Evolutionary conservation across 2,888 invertebrate genomes (phyloP).

Genomic region (Diabrotica balteata): DNA sequence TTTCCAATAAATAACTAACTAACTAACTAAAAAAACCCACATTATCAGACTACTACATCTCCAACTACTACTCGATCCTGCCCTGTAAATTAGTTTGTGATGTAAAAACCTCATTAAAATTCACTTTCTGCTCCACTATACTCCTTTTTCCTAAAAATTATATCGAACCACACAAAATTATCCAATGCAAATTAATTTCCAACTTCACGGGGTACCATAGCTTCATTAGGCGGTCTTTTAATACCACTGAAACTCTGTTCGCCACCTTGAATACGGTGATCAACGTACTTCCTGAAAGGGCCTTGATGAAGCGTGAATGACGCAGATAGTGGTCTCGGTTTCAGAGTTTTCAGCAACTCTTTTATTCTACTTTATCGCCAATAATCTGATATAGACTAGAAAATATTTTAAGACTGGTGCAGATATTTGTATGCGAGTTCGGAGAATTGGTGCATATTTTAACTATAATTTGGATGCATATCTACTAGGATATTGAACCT

Average conservation of each 20-base stretch:
- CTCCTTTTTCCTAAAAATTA: no score
- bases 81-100: no score
- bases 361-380: background rate
- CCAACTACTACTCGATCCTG: no score
- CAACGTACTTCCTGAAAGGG: background rate
- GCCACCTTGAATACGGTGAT: background rate
- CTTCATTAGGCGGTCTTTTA: background rate
- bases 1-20: no score
- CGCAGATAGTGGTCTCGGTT: constrained; percentile 1
- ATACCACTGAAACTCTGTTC: background rate
- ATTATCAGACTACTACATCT: no score
- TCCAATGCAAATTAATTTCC: background rate
- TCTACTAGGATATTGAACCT: no score
- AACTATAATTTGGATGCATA: no score
- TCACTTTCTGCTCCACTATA: background rate
- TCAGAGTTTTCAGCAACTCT: background rate
- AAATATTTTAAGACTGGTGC: background rate
- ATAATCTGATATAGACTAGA: background rate
- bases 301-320: constrained; percentile 1
- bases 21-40: no score
- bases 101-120: no score
- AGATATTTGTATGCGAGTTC: no score
- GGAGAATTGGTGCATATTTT: no score
- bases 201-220: constrained; percentile 1
- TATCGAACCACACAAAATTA: no score